phyloP scores from a whole-genome alignment of 2,797 vertebrate genomes.

The Enteromius mattozi region DNA sequence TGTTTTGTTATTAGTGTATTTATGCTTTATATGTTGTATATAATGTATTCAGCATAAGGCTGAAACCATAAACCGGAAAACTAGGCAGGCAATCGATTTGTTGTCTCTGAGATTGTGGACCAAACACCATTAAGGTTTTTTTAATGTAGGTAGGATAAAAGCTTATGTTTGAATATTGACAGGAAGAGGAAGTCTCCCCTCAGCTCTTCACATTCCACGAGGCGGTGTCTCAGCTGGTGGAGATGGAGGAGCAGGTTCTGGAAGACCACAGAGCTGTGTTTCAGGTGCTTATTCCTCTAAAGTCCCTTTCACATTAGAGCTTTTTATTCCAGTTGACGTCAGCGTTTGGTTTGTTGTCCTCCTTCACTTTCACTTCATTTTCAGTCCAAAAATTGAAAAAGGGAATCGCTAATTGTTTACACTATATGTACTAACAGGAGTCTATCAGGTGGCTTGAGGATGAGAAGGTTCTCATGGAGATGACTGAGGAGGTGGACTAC shows the following conservation, averaged over 20 bases:
- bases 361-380: not conserved
- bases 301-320: slow-evolving; percentile 16
- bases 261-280: slow-evolving; percentile 96
- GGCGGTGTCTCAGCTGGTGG: slow-evolving; percentile 96
- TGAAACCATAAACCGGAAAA: not conserved
- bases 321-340: not conserved
- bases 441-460: slow-evolving; percentile 96
- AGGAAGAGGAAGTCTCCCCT: slow-evolving; percentile 98
- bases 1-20: not conserved
- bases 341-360: not conserved
- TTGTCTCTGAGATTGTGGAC: not conserved
- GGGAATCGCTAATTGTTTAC: not conserved
- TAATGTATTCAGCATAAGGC: not conserved
- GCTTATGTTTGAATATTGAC: slow-evolving; percentile 31
- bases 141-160: not conserved
- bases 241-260: slow-evolving; percentile 98
- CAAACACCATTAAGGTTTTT: not conserved
- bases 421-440: slow-evolving; percentile 77
- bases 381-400: not conserved
- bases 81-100: not conserved
- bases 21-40: not conserved
- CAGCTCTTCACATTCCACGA: slow-evolving; percentile 97
- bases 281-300: slow-evolving; percentile 79
- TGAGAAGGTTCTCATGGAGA: slow-evolving; percentile 93
- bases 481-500: slow-evolving; percentile 98